Evolutionary conservation across 2,888 invertebrate species (phyloP).

Genomic region (Monoplex corrugatus): DNA sequence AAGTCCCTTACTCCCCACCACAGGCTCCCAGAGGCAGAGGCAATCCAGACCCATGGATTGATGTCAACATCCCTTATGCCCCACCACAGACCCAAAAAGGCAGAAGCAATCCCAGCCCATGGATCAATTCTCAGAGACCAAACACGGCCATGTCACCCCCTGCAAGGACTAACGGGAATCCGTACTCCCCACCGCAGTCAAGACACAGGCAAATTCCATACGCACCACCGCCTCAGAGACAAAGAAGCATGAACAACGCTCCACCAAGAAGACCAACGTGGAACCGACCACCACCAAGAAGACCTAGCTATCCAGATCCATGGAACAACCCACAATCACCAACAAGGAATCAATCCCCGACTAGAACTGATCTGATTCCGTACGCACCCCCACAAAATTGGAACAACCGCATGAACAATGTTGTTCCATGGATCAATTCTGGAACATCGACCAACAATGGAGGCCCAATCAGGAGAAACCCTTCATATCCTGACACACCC

Average conservation of each 20-base stretch:
- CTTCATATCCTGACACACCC: background rate
- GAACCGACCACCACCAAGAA: too few species aligned
- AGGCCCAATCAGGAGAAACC: background rate
- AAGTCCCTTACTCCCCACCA: background rate
- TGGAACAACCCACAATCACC: background rate
- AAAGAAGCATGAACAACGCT: too few species aligned
- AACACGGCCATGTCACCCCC: background rate
- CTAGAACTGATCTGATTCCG: background rate
- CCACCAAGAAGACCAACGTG: too few species aligned
- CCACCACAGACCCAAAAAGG: background rate
- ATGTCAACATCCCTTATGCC: too few species aligned
- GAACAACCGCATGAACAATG: background rate
- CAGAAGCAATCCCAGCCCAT: background rate
- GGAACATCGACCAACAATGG: background rate
- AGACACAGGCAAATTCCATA: too few species aligned
- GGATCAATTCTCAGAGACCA: background rate
- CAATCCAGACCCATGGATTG: too few species aligned
- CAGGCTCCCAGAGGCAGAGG: too few species aligned
- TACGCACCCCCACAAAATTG: background rate
- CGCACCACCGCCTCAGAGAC: too few species aligned
- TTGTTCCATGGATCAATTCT: background rate
- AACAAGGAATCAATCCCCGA: background rate
- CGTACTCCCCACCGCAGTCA: too few species aligned
- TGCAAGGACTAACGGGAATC: background rate
- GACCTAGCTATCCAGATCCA: background rate